Conservation (phyloP, 2,888 invertebrate species). For the Scaeva pyrastri region DNA sequence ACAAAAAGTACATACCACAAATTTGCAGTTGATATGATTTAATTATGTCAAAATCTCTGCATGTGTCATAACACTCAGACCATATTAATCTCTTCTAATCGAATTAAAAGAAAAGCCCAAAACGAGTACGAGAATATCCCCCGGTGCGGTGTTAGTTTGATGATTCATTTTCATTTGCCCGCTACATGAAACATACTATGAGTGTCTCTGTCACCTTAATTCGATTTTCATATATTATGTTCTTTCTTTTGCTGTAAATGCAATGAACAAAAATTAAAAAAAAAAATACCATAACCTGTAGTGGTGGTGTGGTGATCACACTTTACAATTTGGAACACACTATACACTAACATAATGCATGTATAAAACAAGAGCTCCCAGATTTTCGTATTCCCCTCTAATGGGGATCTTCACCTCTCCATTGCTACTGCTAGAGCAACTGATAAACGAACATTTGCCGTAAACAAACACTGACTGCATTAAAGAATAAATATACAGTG, state of each 20-base stretch:
- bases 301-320: constrained; percentile 54
- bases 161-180: constrained; percentile 63
- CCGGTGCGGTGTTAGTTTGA: constrained; percentile 66
- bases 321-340: constrained; percentile 47
- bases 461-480: constrained; percentile 70
- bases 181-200: constrained; percentile 16
- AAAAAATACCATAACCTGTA: constrained; percentile 50
- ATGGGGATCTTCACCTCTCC: constrained; percentile 48
- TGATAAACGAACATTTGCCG: constrained; percentile 71
- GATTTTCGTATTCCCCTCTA: constrained; percentile 60
- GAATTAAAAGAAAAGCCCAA: constrained; percentile 29
- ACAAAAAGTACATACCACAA: constrained; percentile 14
- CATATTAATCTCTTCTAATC: constrained; percentile 18
- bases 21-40: constrained; percentile 57
- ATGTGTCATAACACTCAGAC: constrained; percentile 43
- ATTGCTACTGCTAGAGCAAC: constrained; percentile 41
- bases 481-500: constrained; percentile 19
- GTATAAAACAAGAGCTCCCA: constrained; percentile 53
- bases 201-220: constrained; percentile 65
- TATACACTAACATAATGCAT: constrained; percentile 37
- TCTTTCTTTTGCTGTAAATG: neutral
- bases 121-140: constrained; percentile 60
- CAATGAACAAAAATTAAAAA: constrained; percentile 68
- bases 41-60: constrained; percentile 70
- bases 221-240: no score